Evolutionary conservation across 2,797 vertebrate species (phyloP), one percentile per base, ranked within the genome.

Genomic region (Pagetopsis macropterus): DNA sequence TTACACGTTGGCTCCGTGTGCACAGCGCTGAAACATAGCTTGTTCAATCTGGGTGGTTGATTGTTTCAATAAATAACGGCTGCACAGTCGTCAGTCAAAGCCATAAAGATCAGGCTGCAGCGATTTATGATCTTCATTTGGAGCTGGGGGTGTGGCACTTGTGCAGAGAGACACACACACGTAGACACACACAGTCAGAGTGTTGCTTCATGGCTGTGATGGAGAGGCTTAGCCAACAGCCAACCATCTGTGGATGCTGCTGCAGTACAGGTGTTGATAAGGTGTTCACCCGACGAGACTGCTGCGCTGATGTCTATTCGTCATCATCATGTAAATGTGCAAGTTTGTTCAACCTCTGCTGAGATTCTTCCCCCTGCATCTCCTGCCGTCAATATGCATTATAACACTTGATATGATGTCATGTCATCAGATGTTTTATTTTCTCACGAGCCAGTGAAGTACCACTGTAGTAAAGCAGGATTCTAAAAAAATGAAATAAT

Each of bases 41-140:
- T 90, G 90, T 92, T 92, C 90, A 88, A 81, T 91, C 87, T 85
- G 86, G 86, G 83, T 81, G 84, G 76, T 75, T 87, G 83, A 93
- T 94, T 92, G 90, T 92, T 93, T 91, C 89, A 92, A 91, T 93
- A 92, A 93, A 92, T 92, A 91, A 91, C 88, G 72, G 79, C 81
- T 79, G 82, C 86, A 84, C 76, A 89, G 85, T 92, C 90, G 70
- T 94, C 92, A 92, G 87, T 92, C 83, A 88, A 79, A 87, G 86
- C 87, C 85, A 87, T 94, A 94, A 94, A 93, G 71, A 93, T 92
- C 87, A 83, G 78, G 75, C 88, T 75, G 76, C 41, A 13, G 85
- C 83, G 87, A 94, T 92, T 94, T 92, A 93, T 90, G 87, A 76
- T 86, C 80, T 90, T 93, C 88, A 89, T 93, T 93, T 91, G 68